Percentiles rank a stretch among this genome's conserved stretches.
Conservation (phyloP, 2,888 invertebrate species). For the Hydraecia micacea region DNA sequence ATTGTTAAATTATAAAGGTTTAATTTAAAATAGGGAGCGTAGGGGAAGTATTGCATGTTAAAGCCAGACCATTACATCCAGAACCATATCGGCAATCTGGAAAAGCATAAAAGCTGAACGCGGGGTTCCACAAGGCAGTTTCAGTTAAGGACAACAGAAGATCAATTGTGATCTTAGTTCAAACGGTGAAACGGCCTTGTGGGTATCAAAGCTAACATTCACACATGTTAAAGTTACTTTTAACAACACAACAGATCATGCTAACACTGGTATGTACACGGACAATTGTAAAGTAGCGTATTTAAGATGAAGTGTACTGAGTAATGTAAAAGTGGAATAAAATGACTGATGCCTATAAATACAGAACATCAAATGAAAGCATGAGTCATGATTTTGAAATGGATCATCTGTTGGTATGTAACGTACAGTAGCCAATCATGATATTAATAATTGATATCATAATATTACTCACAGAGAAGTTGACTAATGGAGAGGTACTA, state of each 20-base stretch:
- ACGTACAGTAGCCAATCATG: slow-evolving; percentile 10
- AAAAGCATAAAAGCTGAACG: slow-evolving; percentile 28
- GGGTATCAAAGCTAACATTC: neutral
- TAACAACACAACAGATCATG: slow-evolving; percentile 18
- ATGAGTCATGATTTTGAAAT: neutral
- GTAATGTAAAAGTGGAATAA: slow-evolving; percentile 21
- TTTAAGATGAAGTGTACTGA: slow-evolving; percentile 17
- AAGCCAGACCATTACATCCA: slow-evolving; percentile 14
- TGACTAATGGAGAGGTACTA: slow-evolving; percentile 8
- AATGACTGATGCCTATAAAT: slow-evolving; percentile 42
- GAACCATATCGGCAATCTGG: neutral
- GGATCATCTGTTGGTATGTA: neutral
- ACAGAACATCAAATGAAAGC: slow-evolving; percentile 8
- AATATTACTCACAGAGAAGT: slow-evolving; percentile 29
- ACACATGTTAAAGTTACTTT: slow-evolving; percentile 1
- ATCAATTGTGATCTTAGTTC: neutral
- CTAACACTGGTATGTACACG: slow-evolving; percentile 27
- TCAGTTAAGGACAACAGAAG: neutral
- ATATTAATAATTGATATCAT: neutral
- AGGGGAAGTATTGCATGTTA: slow-evolving; percentile 14
- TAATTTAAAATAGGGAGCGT: slow-evolving; percentile 5
- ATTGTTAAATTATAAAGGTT: slow-evolving; percentile 4
- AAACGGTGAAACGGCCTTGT: slow-evolving; percentile 5
- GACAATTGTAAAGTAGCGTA: slow-evolving; percentile 38
- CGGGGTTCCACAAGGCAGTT: slow-evolving; percentile 31